These are phyloP conservation scores for Actenoides lindsayi DNA, from an alignment of 2,113 vertebrate genomes.

Conservation along the genomic window DNA sequence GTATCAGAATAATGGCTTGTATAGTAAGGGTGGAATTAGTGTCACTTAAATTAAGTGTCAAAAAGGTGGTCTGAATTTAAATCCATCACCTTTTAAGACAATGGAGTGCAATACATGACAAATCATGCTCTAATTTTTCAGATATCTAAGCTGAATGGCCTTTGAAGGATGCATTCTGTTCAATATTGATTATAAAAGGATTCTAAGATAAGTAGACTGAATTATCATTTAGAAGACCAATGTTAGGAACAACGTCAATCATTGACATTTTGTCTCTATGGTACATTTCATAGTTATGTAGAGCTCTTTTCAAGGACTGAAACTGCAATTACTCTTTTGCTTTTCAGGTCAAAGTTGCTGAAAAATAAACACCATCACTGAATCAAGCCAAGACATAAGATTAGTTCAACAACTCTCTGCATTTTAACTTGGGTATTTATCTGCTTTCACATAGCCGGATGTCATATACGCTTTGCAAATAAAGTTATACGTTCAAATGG, in stretches of 20 bases:
- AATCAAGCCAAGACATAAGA: background rate
- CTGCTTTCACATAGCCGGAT: background rate
- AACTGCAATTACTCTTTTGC: background rate
- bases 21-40: background rate
- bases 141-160: background rate
- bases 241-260: background rate
- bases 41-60: background rate
- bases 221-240: background rate
- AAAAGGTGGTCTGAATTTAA: background rate
- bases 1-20: background rate
- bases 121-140: background rate
- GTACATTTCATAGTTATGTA: background rate
- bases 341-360: background rate
- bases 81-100: background rate
- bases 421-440: background rate
- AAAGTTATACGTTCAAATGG: background rate
- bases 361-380: background rate
- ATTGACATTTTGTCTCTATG: background rate
- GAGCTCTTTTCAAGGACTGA: background rate
- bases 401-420: background rate
- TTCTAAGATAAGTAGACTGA: background rate
- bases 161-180: background rate
- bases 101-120: background rate
- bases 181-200: background rate
- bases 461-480: background rate